A percentile compares a stretch with the other conserved stretches of the same genome.
These are phyloP conservation scores for Ochlodes sylvanus DNA, from an alignment of 2,888 invertebrate genomes.

Conservation along the genomic window DNA sequence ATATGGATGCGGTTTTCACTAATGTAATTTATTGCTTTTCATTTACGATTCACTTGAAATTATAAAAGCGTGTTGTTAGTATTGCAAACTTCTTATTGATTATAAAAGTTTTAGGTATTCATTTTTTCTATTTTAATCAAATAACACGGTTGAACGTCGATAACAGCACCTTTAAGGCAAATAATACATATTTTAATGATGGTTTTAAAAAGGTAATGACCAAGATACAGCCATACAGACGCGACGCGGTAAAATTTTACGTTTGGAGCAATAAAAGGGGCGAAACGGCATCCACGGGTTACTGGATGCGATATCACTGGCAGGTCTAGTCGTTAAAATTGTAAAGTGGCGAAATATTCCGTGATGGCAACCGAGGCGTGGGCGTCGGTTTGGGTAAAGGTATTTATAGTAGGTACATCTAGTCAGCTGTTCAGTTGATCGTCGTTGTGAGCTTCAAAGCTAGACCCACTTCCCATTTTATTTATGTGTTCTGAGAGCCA, in stretches of 20 bases:
- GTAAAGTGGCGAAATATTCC: background rate
- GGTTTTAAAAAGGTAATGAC: constrained; percentile 1
- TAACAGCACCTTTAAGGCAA: background rate
- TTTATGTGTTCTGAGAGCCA: too few relatives aligned
- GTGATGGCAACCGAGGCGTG: background rate
- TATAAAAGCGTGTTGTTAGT: too few relatives aligned
- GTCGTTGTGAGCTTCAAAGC: too few relatives aligned
- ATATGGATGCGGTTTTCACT: too few relatives aligned
- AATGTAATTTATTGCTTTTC: too few relatives aligned
- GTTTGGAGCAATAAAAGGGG: constrained; percentile 9
- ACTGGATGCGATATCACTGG: background rate
- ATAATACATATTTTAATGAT: background rate
- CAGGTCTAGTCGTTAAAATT: background rate
- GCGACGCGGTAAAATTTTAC: constrained; percentile 1
- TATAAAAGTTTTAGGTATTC: too few relatives aligned
- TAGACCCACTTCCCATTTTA: too few relatives aligned
- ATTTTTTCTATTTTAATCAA: background rate
- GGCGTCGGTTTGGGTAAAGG: background rate
- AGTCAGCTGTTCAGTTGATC: too few relatives aligned
- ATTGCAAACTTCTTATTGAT: too few relatives aligned
- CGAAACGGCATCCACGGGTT: background rate
- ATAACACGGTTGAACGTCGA: background rate
- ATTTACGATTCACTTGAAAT: too few relatives aligned
- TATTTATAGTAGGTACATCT: too few relatives aligned
- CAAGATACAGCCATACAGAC: background rate